Base-by-base conservation (phyloP, 1,140 invertebrate genomes). In the Epicauta chinensis region DNA sequence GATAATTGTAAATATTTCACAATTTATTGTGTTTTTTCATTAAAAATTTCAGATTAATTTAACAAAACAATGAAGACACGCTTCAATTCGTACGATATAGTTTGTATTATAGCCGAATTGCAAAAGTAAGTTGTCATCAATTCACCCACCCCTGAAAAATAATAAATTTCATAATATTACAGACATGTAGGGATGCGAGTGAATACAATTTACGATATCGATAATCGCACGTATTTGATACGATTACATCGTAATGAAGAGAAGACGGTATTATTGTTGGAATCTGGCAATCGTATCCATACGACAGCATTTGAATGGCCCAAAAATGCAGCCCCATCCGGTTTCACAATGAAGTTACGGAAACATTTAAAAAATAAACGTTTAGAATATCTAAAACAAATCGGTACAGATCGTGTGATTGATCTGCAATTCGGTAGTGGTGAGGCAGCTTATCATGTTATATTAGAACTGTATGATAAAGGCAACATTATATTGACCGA, bases 351-450 rank as follows among this genome's bases (percentile, higher is more conserved):
- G 95, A 99, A 49, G 16, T 14, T 49, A 13, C 74, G 97, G 50
- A 99, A 99, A 75, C 97, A 99, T 73, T 75, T 99, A 16, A 92
- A 91, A 65, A 97, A 97, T 70, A 97, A 97, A 71, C 80, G 97
- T 34, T 70, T 99, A 3, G 94, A 97, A 75, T 81, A 73, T 38
- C 73, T 98, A 0, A 72, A 67, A n/a, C 93, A 95, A 73, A 60
- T 97, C 11, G 93, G 93, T 4, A 78, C 83, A 11, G 94, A 97
- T 71, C 77, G 94, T 70, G 86, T 97, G 45, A 77, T 98, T 23
- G 85, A 95, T 71, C 71, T 98, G 39, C 91, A 97, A 73, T 97
- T 99, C 76, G 97, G 97, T 34, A 85, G 81, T 15, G 87, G 87
- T 1, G 93, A 98, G 74, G 92, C 89, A 15, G 89, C 93, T 1